Evolutionary conservation across 64 coral and sea anemone genomes (phyloP), one percentile per base, ranked within the genome.

Genomic region (Acropora tenuis): DNA sequence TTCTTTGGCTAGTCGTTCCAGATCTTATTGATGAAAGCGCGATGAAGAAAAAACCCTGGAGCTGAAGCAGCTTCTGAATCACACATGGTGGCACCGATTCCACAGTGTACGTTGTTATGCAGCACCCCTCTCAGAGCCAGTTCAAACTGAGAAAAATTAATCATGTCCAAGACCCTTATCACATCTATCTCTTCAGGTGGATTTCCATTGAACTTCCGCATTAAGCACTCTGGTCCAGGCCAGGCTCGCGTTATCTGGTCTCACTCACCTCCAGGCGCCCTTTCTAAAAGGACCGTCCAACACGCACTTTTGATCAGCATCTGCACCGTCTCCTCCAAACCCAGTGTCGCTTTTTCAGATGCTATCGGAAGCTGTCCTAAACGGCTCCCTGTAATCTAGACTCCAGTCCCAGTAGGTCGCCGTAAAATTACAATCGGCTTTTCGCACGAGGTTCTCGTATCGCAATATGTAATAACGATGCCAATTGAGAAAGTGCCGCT

Each of bases 341-440:
- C 86, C 78, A 41, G 52, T 46, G 61, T 53, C 57, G 2, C 48
- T 74, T 43, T 83, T 80, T 86, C 92, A 93, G 20, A 93, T 41
- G 57, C 50, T 41, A 58, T 46, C 47, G 30, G 86, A 47, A 20
- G 12, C 44, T 73, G 17, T 46, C 3, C 42, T 48, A 57, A 47
- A 76, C 59, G 82, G 48, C 12, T 69, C 20, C 3, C 20, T 41
- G 6, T 80, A 53, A 17, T 85, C 88, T 46, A 75, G 50, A 50
- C 87, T 90, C 92, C 88, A 94, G 42, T 94, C 88, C 93, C 93
- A 94, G 18, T 90, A 94, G 41, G 93, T 6, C 3, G 80, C 88
- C 8, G 93, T 94, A 18, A 94, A 68, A 60, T 48, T 13, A 60
- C 93, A 94, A 20, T 94, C 88, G 17, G 86, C 78, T 79, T 55